A percentile compares a stretch with the other conserved stretches of the same genome.
Evolutionary conservation across 92 coral and sea anemone species (phyloP).

Genomic region (Palythoa heliodiscus): DNA sequence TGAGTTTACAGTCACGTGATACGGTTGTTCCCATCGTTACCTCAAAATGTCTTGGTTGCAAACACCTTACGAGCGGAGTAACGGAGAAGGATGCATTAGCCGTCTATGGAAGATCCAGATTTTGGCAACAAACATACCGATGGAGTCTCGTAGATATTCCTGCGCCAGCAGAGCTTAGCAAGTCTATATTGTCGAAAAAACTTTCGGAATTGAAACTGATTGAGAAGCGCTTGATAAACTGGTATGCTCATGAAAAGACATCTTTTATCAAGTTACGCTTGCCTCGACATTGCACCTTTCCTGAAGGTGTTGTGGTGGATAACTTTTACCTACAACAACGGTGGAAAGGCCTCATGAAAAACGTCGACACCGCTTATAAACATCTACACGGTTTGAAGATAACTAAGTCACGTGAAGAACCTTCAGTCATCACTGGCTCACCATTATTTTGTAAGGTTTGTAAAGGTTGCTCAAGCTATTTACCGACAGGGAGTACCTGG

Average conservation of each 20-base stretch:
- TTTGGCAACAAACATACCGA: slow-evolving; percentile 64
- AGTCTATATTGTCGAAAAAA: background rate
- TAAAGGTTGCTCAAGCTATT: background rate
- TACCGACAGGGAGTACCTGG: too few species aligned
- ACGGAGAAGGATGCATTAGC: background rate
- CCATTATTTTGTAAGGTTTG: slow-evolving; percentile 17
- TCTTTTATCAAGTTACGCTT: background rate
- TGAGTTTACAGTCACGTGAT: slow-evolving; percentile 35
- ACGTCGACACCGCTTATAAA: slow-evolving; percentile 28
- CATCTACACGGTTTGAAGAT: slow-evolving; percentile 18
- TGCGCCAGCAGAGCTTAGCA: background rate
- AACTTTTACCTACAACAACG: slow-evolving; percentile 14
- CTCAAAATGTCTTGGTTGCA: background rate
- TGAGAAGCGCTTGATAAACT: slow-evolving; percentile 9
- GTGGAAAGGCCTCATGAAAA: background rate
- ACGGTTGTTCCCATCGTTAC: background rate
- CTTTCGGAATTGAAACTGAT: background rate
- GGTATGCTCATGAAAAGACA: slow-evolving; percentile 16
- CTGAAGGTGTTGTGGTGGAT: background rate
- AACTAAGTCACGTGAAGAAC: background rate
- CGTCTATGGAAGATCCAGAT: background rate
- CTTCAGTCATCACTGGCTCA: background rate
- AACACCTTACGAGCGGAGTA: background rate
- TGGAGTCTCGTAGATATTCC: slow-evolving; percentile 55
- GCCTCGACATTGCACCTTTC: background rate